Base-by-base conservation (phyloP, 1,140 invertebrate species). In the Caenorhabditis briggsae region DNA sequence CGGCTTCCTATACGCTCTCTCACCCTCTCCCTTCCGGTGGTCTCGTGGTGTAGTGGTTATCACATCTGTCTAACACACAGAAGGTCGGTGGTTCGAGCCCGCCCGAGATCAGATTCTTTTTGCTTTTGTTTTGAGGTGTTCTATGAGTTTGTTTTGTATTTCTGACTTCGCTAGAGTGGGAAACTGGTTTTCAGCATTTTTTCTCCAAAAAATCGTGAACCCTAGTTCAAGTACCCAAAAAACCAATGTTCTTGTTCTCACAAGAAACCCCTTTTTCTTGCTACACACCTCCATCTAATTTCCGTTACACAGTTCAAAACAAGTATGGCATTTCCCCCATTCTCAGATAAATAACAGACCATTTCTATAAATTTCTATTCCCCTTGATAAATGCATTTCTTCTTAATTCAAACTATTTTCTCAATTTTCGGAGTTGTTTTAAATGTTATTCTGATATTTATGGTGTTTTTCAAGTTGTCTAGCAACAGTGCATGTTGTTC, bases 11-110 rank as follows among this genome's bases (percentile, higher is more conserved):
- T n/a, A 58, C 56, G 56, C 56, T 18, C n/a, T n/a, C 16, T 8
- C n/a, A n/a, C 14, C 56, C 56, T n/a, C 18, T n/a, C 8, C 8
- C 18, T 20, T 20, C 3, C 16, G 2, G 56, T 58, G 56, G 56
- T 58, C 56, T 58, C 56, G 56, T 58, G 56, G 56, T 58, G 87
- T 88, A 88, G 87, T 88, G 88, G 88, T 88, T 88, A 88, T 88
- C 88, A 88, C 88, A 88, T 88, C 88, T 88, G 88, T 88, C 88
- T 88, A 88, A 88, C 88, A 88, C 88, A 88, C 88, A 88, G 88
- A 88, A 88, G 88, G 88, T 74, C 88, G 88, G 88, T 70, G 88
- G 88, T 88, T 88, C 88, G 88, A 88, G 88, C 88, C 88, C 88
- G 88, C 88, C 88, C 88, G 88, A 88, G 88, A 88, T 88, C 88